Evolutionary conservation across 2,888 invertebrate species (phyloP), one percentile per base, ranked within the genome.

Genomic region (Clivina fossor): DNA sequence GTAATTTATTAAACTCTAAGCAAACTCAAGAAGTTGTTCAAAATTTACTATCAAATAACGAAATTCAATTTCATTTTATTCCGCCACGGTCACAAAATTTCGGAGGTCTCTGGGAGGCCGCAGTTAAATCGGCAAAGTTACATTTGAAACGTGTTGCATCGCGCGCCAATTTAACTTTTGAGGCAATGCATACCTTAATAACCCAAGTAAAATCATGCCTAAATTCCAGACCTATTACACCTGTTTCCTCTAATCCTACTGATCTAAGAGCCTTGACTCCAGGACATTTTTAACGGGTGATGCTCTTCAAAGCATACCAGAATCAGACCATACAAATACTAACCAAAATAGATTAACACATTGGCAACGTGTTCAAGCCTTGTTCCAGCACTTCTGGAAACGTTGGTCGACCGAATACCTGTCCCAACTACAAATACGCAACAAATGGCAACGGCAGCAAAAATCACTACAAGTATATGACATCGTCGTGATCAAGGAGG

Each of bases 81-180:
- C 65, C 66, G 4, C 62, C 66, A 4, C 38, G 50, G 15, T 55
- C 65, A 16, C 65, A 66, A 2, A 63, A 67, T 50, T 64, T 64
- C 46, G 65, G 68, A 8, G 67, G 68, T 3, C 35, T 66, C 4
- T 66, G 66, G 65, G 67, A 69, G 51, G 62, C 64, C 4, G 64
- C 61, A 2, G 61, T 69, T 7, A 65, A 65, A 40, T 58, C 60
- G 1, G 51, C 63, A 8, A 69, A 68, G 57, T 54, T 43, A 51
- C 67, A 67, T 57, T 44, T 69, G 7, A 57, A 59, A 18, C 55
- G 64, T 19, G 51, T 65, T 4, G 47, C 66, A n/a, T 63, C 65
- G 4, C 53, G 61, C 22, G 8, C 37, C n/a, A 49, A 30, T 13
- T 35, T 66, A 3, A 65, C 62, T 2, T 63, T 58, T 41, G 63